Percentiles rank a stretch among this genome's conserved stretches.
Conservation (phyloP, 2,113 vertebrate species). For the Labeo rohita region DNA sequence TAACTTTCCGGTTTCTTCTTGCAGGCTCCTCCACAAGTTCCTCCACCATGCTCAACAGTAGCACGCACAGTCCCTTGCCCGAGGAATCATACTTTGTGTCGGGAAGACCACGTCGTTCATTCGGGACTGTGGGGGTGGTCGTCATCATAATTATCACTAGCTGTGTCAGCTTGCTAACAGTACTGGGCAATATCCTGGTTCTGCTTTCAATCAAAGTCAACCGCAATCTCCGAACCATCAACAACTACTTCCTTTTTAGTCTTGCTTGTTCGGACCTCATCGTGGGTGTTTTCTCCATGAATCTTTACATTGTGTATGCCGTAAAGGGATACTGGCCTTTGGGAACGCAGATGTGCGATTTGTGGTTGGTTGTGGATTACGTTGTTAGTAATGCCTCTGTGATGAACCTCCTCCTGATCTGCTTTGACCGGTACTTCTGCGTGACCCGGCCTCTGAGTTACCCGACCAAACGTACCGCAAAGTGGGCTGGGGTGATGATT, state of each 20-base stretch:
- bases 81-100: conserved; percentile 64
- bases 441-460: conserved; percentile 90
- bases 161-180: conserved; percentile 85
- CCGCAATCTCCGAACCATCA: conserved; percentile 87
- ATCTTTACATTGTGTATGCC: conserved; percentile 86
- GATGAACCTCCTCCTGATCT: conserved; percentile 93
- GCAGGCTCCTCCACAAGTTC: not conserved
- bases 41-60: conserved; percentile 68
- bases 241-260: conserved; percentile 96
- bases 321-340: conserved; percentile 88
- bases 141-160: conserved; percentile 79
- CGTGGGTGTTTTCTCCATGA: conserved; percentile 88
- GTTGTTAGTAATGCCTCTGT: conserved; percentile 88
- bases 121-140: conserved; percentile 79
- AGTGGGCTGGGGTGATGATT: conserved; percentile 87
- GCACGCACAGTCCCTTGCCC: conserved; percentile 66
- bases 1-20: not conserved
- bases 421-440: conserved; percentile 93
- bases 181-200: conserved; percentile 90
- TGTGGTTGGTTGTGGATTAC: conserved; percentile 91
- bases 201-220: conserved; percentile 93
- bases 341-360: conserved; percentile 84
- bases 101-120: conserved; percentile 51
- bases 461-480: conserved; percentile 81
- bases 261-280: conserved; percentile 88